Percentiles rank a stretch among this genome's conserved stretches.
These are phyloP conservation scores for Manis crassicaudata DNA, from an alignment of 2,797 vertebrate genomes.

Conservation along the genomic window DNA sequence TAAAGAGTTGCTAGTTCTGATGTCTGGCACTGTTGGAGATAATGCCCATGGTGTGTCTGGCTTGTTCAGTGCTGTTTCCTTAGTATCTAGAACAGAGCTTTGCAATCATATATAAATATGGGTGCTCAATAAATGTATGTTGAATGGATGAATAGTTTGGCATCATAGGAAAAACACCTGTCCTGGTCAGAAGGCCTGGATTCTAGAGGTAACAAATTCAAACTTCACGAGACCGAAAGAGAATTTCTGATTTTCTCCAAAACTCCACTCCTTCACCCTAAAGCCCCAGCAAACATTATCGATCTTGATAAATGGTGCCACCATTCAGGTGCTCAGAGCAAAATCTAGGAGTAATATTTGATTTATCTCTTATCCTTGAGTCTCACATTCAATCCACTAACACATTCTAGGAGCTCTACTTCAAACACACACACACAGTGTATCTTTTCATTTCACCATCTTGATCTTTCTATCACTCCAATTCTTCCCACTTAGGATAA, in stretches of 20 bases:
- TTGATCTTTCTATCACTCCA: background rate
- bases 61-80: background rate
- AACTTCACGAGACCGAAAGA: background rate
- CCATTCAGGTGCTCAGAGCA: background rate
- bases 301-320: background rate
- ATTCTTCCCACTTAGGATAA: background rate
- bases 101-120: background rate
- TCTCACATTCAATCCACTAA: background rate
- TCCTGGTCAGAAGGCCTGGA: background rate
- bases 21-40: background rate
- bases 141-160: background rate
- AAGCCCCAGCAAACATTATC: background rate
- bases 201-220: constrained; percentile 1
- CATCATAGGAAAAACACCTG: background rate
- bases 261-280: background rate
- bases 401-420: background rate
- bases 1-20: background rate
- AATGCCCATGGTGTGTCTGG: background rate
- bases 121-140: background rate
- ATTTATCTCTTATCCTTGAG: background rate
- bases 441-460: background rate
- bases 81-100: background rate
- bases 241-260: constrained; percentile 2
- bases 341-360: background rate
- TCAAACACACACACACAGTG: background rate